Evolutionary conservation across 2,113 vertebrate species (phyloP).

Genomic region (Pteruthius melanotis): DNA sequence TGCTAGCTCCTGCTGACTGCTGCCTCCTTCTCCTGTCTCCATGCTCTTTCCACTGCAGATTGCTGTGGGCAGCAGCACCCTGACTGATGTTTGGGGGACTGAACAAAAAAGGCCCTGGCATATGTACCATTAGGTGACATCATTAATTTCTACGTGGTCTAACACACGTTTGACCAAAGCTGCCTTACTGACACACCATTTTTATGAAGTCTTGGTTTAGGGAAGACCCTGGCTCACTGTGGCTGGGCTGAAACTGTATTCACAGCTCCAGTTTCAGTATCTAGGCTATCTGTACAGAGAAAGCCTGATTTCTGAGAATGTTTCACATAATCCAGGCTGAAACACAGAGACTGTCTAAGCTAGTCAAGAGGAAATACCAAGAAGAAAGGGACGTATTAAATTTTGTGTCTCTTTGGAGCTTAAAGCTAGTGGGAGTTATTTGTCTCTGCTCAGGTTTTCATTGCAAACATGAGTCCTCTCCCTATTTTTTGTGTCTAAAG

Average conservation of each 20-base stretch:
- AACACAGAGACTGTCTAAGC: not conserved
- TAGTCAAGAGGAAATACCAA: conserved; percentile 12
- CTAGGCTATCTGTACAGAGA: not conserved
- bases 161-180: not conserved
- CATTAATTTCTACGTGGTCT: not conserved
- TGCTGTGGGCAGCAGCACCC: not conserved
- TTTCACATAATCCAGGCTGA: not conserved
- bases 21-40: not conserved
- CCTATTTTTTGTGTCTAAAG: not conserved
- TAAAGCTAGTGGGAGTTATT: not conserved
- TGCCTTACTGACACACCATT: not conserved
- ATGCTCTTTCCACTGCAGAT: not conserved
- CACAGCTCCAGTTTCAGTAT: not conserved
- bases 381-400: not conserved
- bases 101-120: not conserved
- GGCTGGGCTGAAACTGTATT: not conserved
- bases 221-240: not conserved
- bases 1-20: not conserved
- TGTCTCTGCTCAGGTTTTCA: not conserved
- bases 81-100: not conserved
- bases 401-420: not conserved
- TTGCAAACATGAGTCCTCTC: not conserved
- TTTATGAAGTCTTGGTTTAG: not conserved
- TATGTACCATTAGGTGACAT: not conserved
- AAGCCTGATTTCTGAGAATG: not conserved